Base-by-base conservation (phyloP, 2,113 vertebrate genomes). In the Chaetura pelagica region DNA sequence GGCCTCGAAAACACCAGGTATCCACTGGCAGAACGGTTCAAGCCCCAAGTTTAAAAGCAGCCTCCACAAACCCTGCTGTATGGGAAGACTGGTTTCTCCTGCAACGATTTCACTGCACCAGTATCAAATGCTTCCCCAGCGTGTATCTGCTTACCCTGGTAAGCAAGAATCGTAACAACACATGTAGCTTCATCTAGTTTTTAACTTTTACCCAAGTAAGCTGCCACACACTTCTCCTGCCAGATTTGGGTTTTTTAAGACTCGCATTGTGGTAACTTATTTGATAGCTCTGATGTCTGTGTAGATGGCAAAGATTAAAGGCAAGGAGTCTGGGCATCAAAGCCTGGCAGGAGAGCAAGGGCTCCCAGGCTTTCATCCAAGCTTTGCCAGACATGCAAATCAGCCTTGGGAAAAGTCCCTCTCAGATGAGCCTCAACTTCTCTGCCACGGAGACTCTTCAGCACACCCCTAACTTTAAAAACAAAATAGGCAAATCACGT, bases 401-500 rank as follows among this genome's bases (percentile, higher is more conserved):
- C 88, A 80, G 34, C 59, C 79, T 51, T 92, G 82, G 79, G 78
- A 94, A 92, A 78, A 77, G 44, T 74, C 44, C 52, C 76, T 96
- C 75, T 79, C 24, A 2, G 44, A 17, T 1, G 3, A 90, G 34
- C 84, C 42, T 85, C 67, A 76, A 2, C 71, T 80, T 69, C 89
- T 94, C 77, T 76, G 84, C 67, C 61, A 73, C 52, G 75, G 32
- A 85, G 63, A n/a, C 38, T 84, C 44, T 54, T 20, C n/a, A 67
- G 74, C 84, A 90, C 38, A 80, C 38, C 17, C 64, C 44, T 49
- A 22, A 18, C 69, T 85, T 93, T 46, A 51, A 89, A 82, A 91
- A 86, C 51, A 89, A 91, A 86, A 57, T 29, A 94, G 73, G 83
- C 91, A 97, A 96, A 96, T 91, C 72, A 79, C 1, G 1, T 34